phyloP scores from a whole-genome alignment of 2,113 vertebrate species.

The Malurus cyaneus region DNA sequence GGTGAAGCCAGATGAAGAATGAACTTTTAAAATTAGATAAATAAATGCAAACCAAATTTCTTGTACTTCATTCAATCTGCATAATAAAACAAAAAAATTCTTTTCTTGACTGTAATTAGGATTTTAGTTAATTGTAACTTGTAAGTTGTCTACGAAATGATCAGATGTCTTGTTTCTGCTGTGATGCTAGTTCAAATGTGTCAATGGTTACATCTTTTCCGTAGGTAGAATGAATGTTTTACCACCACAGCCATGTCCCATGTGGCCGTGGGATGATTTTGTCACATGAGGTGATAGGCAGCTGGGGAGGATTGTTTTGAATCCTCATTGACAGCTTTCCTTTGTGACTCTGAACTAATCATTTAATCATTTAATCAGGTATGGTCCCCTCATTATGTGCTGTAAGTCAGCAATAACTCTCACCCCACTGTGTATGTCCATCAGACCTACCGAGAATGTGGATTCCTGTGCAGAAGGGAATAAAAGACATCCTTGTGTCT shows the following conservation, averaged over 20 bases:
- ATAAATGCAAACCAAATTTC: not conserved
- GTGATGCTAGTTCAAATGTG: not conserved
- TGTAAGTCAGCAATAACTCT: not conserved
- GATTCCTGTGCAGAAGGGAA: not conserved
- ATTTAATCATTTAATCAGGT: not conserved
- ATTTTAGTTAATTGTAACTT: not conserved
- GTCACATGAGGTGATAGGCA: not conserved
- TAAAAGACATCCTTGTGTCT: not conserved
- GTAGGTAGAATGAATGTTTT: not conserved
- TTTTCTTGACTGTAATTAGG: not conserved
- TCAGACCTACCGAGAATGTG: not conserved
- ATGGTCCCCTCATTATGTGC: fast-evolving
- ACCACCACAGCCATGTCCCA: no score
- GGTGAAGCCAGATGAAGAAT: not conserved
- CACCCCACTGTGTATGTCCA: no score
- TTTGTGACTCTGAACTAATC: not conserved
- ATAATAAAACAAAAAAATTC: not conserved
- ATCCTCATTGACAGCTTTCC: not conserved
- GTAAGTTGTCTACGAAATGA: not conserved
- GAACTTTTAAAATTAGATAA: not conserved
- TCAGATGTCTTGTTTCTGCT: not conserved
- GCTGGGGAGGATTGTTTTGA: not conserved
- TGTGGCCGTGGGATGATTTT: not conserved
- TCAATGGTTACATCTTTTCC: not conserved
- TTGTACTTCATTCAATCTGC: not conserved